These are phyloP conservation scores for Pandemis corylana DNA, from an alignment of 2,888 invertebrate species.

Conservation along the genomic window DNA sequence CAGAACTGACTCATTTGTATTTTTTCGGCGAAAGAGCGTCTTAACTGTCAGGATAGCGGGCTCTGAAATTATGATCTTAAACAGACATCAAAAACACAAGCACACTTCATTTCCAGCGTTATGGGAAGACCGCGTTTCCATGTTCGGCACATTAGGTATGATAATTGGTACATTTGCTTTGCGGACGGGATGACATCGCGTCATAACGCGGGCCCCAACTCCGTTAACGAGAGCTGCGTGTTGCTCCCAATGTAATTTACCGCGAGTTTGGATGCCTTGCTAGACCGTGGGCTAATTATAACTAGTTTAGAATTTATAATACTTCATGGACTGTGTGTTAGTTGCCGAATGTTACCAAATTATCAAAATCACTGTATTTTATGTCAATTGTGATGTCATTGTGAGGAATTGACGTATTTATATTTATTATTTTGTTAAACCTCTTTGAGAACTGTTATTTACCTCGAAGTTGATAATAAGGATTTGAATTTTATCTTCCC, in stretches of 20 bases:
- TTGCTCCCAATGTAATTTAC: constrained; percentile 65
- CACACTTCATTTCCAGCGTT: constrained; percentile 33
- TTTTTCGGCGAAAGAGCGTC: not conserved
- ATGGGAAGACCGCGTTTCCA: constrained; percentile 35
- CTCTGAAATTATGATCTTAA: constrained; percentile 15
- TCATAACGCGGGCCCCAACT: constrained; percentile 56
- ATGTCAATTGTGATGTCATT: no score
- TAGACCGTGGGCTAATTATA: constrained; percentile 37
- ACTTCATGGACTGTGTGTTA: constrained; percentile 16
- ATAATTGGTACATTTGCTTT: constrained; percentile 82
- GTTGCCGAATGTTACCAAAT: not conserved
- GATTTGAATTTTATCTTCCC: no score
- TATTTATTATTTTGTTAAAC: no score
- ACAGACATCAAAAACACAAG: constrained; percentile 37
- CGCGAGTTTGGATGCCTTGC: constrained; percentile 48
- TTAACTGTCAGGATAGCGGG: no score
- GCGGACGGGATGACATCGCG: constrained; percentile 71
- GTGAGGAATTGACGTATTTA: no score
- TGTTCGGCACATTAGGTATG: constrained; percentile 77
- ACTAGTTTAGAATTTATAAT: constrained; percentile 38
- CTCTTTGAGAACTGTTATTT: no score
- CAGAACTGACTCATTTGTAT: constrained; percentile 8
- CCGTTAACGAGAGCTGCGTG: constrained; percentile 60
- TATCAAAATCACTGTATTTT: no score
- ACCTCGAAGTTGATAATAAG: no score